phyloP scores from a whole-genome alignment of 2,888 invertebrate species.

The Erpobdella octoculata region DNA sequence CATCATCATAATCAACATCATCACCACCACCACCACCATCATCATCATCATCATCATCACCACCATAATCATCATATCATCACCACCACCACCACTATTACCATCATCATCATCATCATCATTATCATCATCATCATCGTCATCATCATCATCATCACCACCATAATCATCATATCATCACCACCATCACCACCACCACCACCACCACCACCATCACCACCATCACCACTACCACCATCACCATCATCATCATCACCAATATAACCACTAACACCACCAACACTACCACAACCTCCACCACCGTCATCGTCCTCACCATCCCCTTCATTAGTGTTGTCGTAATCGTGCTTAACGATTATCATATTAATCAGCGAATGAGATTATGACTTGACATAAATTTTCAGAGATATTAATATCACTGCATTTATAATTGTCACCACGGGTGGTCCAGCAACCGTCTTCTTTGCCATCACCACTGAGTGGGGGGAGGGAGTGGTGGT shows the following conservation, averaged over 20 bases:
- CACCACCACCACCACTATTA: not conserved
- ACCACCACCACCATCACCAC: constrained; percentile 1
- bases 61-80: not conserved
- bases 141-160: not conserved
- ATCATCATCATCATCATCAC: not conserved
- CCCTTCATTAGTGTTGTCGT: not conserved
- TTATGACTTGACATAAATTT: no score
- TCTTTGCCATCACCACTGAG: no score
- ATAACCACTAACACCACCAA: not conserved
- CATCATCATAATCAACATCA: not conserved
- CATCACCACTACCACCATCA: not conserved
- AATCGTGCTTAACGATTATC: not conserved
- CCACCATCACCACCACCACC: constrained; percentile 1
- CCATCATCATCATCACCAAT: not conserved
- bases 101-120: not conserved
- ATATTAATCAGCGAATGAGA: no score
- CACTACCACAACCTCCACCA: not conserved
- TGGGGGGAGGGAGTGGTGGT: no score
- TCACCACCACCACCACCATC: not conserved
- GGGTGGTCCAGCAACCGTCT: no score
- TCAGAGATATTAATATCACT: no score
- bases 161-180: not conserved
- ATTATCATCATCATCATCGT: not conserved
- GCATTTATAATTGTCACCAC: no score
- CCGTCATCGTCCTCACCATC: no score